These are phyloP conservation scores for Myotis yumanensis DNA, from an alignment of 2,113 vertebrate species.

Conservation along the genomic window DNA sequence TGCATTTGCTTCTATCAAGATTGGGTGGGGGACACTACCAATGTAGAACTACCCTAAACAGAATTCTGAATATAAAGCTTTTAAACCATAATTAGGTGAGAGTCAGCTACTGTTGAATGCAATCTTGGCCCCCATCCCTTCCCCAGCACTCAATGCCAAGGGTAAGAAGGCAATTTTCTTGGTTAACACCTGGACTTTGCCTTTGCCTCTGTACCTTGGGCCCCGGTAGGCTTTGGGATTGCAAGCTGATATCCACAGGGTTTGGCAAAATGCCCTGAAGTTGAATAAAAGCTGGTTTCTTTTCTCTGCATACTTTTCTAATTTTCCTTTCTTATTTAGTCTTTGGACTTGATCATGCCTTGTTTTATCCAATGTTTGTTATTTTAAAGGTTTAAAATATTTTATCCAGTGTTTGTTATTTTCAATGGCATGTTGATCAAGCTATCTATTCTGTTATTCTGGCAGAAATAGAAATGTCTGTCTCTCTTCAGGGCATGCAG, in stretches of 20 bases:
- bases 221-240: neutral
- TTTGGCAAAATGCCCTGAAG: constrained; percentile 2
- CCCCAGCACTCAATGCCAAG: neutral
- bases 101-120: neutral
- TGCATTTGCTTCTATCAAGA: neutral
- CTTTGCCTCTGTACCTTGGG: constrained; percentile 16
- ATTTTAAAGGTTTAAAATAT: constrained; percentile 33
- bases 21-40: neutral
- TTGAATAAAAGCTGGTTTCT: constrained; percentile 8
- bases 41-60: neutral
- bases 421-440: neutral
- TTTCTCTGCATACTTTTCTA: neutral
- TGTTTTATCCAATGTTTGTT: constrained; percentile 15
- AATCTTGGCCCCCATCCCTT: neutral
- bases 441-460: neutral
- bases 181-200: constrained; percentile 45
- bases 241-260: neutral
- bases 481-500: neutral
- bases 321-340: neutral
- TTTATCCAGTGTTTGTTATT: constrained; percentile 29
- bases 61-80: constrained; percentile 16
- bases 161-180: constrained; percentile 10
- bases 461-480: neutral
- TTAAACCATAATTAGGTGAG: constrained; percentile 23
- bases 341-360: neutral